Base-by-base conservation (phyloP, 2,797 vertebrate genomes). In the Danio aesculapii region DNA sequence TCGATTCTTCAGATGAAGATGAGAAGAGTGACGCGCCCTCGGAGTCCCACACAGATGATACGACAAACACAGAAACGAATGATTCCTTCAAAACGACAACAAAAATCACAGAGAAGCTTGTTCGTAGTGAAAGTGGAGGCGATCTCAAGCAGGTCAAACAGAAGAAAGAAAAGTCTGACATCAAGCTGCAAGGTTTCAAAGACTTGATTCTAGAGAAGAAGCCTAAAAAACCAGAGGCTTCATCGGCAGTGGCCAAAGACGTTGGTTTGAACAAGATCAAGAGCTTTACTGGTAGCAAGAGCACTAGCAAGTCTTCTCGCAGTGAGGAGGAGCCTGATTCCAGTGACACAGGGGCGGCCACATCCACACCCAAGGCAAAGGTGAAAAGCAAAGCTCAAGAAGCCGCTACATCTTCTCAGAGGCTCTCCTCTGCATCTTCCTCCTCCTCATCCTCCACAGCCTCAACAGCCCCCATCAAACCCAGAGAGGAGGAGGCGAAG, bases 301-400 rank as follows among this genome's bases (percentile, higher is more conserved):
- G 84, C 84, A 52, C 86, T 81, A 1, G 53, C 79, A 97, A 92
- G 63, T 85, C 89, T 50, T 83, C 87, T 55, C 91, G 88, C 72
- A 55, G 67, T 30, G 96, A 97, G 0, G 89, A 95, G 1, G 96
- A 96, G 0, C 93, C 76, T 0, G 96, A 95, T 52, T 93, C 92
- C 0, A 49, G 93, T 0, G 93, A 94, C 71, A 95, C 97, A 61
- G 95, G 95, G 1, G 94, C 96, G 81, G 94, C 94, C 69, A 93
- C 94, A 61, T 72, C 3, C 0, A 55, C 88, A 4, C 83, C 87
- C 6, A 93, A 84, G 72, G 16, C 68, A 39, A 89, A 92, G 61
- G 5, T 76, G 8, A 91, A 88, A 75, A 86, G 78, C 52, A 91
- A 89, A 89, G 85, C 77, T 2, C 89, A 82, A 30, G 93, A 94